phyloP scores from a whole-genome alignment of 2,113 vertebrate genomes.

The Miniopterus natalensis region DNA sequence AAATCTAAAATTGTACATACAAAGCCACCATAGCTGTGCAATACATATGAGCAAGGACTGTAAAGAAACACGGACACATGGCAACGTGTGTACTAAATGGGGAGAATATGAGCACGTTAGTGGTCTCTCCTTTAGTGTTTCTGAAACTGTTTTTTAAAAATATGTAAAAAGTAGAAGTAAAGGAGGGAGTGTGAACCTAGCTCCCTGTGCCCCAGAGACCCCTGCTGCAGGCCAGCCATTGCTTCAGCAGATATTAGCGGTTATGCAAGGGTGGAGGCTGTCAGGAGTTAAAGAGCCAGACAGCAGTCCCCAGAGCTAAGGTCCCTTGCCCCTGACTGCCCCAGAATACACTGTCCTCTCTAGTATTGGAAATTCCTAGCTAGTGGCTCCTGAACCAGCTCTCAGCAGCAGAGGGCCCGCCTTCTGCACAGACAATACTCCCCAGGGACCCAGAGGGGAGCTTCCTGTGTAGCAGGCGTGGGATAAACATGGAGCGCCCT shows the following conservation, averaged over 20 bases:
- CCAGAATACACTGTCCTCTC: fast-evolving
- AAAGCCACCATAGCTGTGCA: fast-evolving
- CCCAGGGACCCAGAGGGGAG: not conserved
- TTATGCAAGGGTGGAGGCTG: fast-evolving
- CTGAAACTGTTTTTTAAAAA: not conserved
- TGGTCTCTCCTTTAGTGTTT: not conserved
- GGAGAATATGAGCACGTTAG: fast-evolving
- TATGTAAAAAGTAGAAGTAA: not conserved
- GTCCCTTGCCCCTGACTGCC: not conserved
- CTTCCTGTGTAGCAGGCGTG: not conserved
- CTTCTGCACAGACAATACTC: not conserved
- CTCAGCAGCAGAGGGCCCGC: not conserved
- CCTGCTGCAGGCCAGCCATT: not conserved
- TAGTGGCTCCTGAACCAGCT: not conserved
- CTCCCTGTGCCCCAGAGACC: not conserved
- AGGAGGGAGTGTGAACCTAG: not conserved
- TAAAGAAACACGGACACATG: not conserved
- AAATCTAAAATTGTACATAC: not conserved
- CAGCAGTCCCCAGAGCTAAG: fast-evolving
- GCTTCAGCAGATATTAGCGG: not conserved
- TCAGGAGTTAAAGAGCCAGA: not conserved
- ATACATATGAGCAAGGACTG: not conserved
- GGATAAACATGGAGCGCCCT: fast-evolving
- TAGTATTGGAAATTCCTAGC: too few species aligned
- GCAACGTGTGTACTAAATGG: not conserved